phyloP scores from a whole-genome alignment of 2,113 vertebrate genomes.

The Pseudonaja textilis region DNA sequence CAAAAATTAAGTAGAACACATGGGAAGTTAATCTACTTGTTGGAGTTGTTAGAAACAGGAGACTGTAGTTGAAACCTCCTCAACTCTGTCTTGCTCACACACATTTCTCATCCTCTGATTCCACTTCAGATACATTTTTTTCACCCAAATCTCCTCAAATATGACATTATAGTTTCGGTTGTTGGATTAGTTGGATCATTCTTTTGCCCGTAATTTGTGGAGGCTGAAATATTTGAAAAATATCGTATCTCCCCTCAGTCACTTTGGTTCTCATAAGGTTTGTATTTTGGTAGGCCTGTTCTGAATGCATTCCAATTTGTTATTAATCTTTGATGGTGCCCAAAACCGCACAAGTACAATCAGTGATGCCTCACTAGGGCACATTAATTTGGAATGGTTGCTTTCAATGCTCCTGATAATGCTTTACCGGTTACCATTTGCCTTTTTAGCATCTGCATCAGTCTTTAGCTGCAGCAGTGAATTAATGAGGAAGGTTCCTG shows the following conservation, averaged over 20 bases:
- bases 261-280: neutral
- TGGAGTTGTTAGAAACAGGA: neutral
- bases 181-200: no score
- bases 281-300: neutral
- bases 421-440: neutral
- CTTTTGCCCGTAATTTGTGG: no score
- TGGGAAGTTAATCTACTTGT: neutral
- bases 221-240: neutral
- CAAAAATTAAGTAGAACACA: neutral
- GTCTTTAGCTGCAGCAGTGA: neutral
- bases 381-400: neutral
- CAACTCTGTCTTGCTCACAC: neutral
- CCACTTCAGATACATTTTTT: neutral
- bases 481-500: neutral
- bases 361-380: neutral
- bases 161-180: no score
- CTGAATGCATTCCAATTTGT: neutral
- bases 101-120: neutral
- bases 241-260: neutral
- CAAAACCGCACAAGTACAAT: neutral
- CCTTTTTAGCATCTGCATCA: neutral
- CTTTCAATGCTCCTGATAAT: neutral
- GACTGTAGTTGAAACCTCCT: neutral
- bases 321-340: neutral
- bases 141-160: neutral